A percentile compares a stretch with the other conserved stretches of the same genome.
phyloP scores from a whole-genome alignment of 2,113 vertebrate genomes.

The Phocoena phocoena region DNA sequence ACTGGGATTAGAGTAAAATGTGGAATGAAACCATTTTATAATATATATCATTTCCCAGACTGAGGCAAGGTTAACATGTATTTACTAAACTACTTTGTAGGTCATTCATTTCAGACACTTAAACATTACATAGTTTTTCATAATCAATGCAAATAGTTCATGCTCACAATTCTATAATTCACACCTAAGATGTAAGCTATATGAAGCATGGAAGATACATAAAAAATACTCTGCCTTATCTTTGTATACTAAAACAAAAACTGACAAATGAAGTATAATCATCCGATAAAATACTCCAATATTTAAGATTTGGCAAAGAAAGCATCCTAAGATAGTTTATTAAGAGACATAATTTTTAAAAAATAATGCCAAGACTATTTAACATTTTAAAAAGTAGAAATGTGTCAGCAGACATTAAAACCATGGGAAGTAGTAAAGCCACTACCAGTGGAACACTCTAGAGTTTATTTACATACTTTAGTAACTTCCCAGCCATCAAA shows the following conservation, averaged over 20 bases:
- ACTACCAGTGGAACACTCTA: neutral
- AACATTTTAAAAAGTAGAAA: slow-evolving; percentile 37
- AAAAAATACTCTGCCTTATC: neutral
- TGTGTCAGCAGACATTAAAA: slow-evolving; percentile 26
- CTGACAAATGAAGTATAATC: neutral
- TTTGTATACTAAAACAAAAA: neutral
- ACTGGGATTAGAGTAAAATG: neutral
- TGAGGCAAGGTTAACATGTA: neutral
- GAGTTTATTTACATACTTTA: slow-evolving; percentile 66
- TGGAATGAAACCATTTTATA: neutral
- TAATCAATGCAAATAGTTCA: neutral
- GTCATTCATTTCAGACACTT: neutral
- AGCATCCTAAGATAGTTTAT: neutral
- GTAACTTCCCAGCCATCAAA: slow-evolving; percentile 56
- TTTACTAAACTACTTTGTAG: neutral
- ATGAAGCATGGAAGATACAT: neutral
- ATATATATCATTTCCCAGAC: neutral
- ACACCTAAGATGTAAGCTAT: neutral
- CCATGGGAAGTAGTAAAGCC: neutral
- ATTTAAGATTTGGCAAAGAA: neutral
- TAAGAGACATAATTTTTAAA: neutral
- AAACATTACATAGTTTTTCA: neutral
- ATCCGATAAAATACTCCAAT: neutral
- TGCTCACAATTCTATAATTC: neutral
- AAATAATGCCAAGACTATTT: neutral